Evolutionary conservation across 1,140 invertebrate species (phyloP), one percentile per base, ranked within the genome.

Genomic region (Dendroctonus ponderosae): DNA sequence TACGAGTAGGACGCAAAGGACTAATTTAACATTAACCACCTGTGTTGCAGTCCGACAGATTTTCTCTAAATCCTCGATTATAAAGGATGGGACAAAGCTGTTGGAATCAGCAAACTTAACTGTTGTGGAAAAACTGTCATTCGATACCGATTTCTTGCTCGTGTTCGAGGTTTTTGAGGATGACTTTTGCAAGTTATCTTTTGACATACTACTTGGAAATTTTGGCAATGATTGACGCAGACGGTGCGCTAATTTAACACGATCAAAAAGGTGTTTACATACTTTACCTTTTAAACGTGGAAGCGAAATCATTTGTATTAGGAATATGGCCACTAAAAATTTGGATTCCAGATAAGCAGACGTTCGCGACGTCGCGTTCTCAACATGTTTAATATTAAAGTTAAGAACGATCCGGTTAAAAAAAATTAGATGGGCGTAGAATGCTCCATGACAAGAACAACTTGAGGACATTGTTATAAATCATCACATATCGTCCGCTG

Each of bases 151-250:
- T 41, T 48, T 60, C 48, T 40, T 38, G 37, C 58, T 54, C 9
- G 58, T 40, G 48, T 59, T 59, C n/a, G 65, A 67, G 53, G 65
- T 61, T 52, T 66, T 66, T 49, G 65, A 67, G 37, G 65, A 53
- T 41, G 65, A 67, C 50, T 62, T 62, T 46, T 38, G 12, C 15
- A 68, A 63, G 12, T 56, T 63, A 7, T 68, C 66, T 14, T 68
- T 68, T 68, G 66, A 68, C 66, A 68, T 68, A 54, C n/a, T 68
- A 68, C 66, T 68, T 62, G 60, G 57, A 37, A 67, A 68, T 62
- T 68, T 68, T 62, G 56, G 63, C 58, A 61, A 8, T 52, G 48
- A 59, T 38, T 15, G n/a, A 44, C 26, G 26, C 26, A 2, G 26
- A 51, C 2, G 50, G 8, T 8, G 26, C 11, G 46, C 5, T 0